phyloP scores from a whole-genome alignment of 2,888 invertebrate species.

The Eulithis prunata region DNA sequence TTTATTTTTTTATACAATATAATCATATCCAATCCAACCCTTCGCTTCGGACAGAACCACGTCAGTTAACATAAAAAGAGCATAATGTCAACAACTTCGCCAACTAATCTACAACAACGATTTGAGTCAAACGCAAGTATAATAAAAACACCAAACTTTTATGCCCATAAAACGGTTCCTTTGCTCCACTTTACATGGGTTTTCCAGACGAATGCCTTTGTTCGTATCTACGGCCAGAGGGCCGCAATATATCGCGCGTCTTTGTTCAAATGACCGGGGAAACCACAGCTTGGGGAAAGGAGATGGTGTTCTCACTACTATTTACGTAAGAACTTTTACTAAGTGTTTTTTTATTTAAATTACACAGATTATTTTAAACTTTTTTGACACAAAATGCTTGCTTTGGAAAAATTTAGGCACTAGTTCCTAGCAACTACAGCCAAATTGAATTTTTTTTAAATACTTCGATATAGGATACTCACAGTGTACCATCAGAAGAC shows the following conservation, averaged over 20 bases:
- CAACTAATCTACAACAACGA: constrained; percentile 11
- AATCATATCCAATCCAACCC: too few species aligned
- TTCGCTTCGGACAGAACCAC: too few species aligned
- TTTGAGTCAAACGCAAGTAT: constrained; percentile 17
- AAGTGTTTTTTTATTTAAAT: too few species aligned
- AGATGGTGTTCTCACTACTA: background rate
- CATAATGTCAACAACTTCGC: constrained; percentile 7
- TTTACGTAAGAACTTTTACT: too few species aligned
- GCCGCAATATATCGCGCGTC: constrained; percentile 49
- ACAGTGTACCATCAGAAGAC: too few species aligned
- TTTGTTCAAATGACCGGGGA: constrained; percentile 48
- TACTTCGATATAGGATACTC: too few species aligned
- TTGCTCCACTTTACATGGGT: constrained; percentile 44
- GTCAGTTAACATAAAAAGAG: background rate
- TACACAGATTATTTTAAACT: too few species aligned
- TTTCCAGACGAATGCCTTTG: constrained; percentile 47
- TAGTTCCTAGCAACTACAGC: too few species aligned
- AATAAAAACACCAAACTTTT: constrained; percentile 28
- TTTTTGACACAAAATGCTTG: too few species aligned
- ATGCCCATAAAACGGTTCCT: constrained; percentile 38
- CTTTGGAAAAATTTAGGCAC: too few species aligned
- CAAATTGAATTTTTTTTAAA: too few species aligned
- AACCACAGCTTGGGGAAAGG: constrained; percentile 8
- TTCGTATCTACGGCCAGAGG: constrained; percentile 44
- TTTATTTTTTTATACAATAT: background rate